Base-by-base conservation (phyloP, 1,140 invertebrate species). In the Drosophila saltans region DNA sequence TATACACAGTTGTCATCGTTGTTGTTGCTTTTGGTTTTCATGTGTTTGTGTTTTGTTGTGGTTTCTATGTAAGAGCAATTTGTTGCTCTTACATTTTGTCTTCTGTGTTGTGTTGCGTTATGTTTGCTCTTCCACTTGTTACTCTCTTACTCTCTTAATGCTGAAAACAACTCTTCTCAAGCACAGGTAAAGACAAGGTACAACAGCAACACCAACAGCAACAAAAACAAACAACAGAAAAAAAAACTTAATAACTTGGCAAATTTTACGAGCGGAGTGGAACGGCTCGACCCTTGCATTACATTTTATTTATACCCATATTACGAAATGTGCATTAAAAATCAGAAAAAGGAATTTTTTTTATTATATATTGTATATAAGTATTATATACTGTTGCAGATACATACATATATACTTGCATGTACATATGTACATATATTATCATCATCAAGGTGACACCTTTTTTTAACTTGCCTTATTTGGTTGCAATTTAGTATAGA, bases 61-160 rank as follows among this genome's bases (percentile, higher is more conserved):
- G 45, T 52, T 52, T 52, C 45, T 52, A 26, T 52, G 45, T 52
- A 52, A 52, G 45, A 52, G 45, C 45, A 52, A 52, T 24, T 26
- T 10, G 9, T 52, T 52, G 45, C 45, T 52, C 45, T 52, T 52
- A 52, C 45, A 52, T 52, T 21, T 52, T 52, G 45, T 69, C 48
- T 33, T 36, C 56, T 66, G 58, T 39, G 52, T 72, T 72, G 64
- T 74, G 67, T 74, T 74, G 33, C 1, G 33, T 36, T 36, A 1
- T 36, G n/a, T 52, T 52, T 52, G 24, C 45, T 26, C 45, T 26
- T 9, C 8, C 45, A 52, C 45, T 52, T 52, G 45, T 52, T 52
- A 10, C 45, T 52, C 21, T 48, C 16, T 48, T 8, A 8, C 45
- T 52, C 45, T 52, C 45, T 52, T 52, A 52, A 52, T 24, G 24